Base-by-base conservation (phyloP, 30 jellyfish, hydroid and myxozoan species). In the Turritopsis dohrnii region DNA sequence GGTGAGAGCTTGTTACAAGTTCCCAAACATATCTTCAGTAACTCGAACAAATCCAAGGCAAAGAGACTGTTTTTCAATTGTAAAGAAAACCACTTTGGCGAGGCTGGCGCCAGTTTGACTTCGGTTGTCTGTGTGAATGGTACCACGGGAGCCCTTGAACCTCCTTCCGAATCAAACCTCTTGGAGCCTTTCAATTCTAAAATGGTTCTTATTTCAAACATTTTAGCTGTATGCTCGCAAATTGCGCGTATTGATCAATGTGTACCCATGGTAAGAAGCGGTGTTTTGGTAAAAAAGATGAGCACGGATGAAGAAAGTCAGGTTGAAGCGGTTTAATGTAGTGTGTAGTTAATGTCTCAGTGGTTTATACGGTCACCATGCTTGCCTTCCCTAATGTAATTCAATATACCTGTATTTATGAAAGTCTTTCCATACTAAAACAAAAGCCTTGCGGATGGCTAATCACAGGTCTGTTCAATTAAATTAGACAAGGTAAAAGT, bases 221-320 rank as follows among this genome's bases (percentile, higher is more conserved):
- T 80, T 41, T 53, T 80, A 65, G 84, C 52, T 19, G 24, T 80
- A 18, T 80, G 87, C 66, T 65, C 87, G 22, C 87, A 80, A 80
- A 80, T 80, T 65, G 53, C 53, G 7, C 75, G 87, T 21, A 65
- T 80, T 31, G 87, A 80, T 20, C 54, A 65, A 41, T 1, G 60
- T 53, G 87, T 80, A 1, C 54, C 87, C 23, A 28, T 80, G 23
- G 53, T 60, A 41, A 5, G 60, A 41, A 41, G 9, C 13, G 5
- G 13, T 41, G 60, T 41, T 41, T 13, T n/a, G n/a, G n/a, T n/a
- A n/a, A n/a, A 13, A 41, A 41, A 41, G 5, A 41, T 41, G 60
- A 41, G 13, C 13, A 3, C 60, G 13, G 60, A 41, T 41, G 60
- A 41, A 41, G 60, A 41, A 13, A 13, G n/a, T n/a, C n/a, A 41